Conservation (phyloP, 2,113 vertebrate genomes). For the Tragulus kanchil region DNA sequence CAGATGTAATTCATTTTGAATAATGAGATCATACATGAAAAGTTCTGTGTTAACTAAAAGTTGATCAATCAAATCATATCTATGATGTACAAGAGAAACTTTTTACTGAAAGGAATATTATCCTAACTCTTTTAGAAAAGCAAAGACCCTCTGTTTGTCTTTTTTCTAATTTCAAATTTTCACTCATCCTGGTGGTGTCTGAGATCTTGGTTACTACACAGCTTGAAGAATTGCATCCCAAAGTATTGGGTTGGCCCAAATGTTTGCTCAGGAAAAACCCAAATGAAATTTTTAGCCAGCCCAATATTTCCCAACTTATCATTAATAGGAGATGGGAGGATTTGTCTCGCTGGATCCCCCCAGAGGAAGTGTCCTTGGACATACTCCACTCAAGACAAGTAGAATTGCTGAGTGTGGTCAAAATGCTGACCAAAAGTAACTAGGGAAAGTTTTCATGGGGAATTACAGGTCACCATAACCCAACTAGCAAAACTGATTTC, state of each 20-base stretch:
- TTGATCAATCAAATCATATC: background rate
- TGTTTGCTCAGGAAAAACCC: background rate
- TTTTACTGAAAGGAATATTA: background rate
- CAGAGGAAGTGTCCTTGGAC: background rate
- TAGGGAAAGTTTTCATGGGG: background rate
- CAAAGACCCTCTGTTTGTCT: background rate
- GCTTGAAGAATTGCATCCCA: background rate
- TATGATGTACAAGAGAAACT: background rate
- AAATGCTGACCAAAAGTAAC: conserved; percentile 22
- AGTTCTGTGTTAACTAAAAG: background rate
- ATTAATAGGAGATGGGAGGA: background rate
- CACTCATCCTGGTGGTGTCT: background rate
- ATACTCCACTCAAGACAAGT: background rate
- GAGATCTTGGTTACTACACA: background rate
- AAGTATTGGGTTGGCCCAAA: background rate
- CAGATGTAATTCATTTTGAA: background rate
- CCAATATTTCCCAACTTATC: background rate
- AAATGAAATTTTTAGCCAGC: background rate
- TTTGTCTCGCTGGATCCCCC: background rate
- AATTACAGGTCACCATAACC: background rate
- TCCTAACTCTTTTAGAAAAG: background rate
- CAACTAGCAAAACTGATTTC: background rate
- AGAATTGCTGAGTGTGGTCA: background rate
- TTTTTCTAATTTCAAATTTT: conserved; percentile 21
- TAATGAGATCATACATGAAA: background rate